These are phyloP conservation scores for Zosterops pallidus DNA, from an alignment of 2,113 vertebrate species.

Conservation along the genomic window DNA sequence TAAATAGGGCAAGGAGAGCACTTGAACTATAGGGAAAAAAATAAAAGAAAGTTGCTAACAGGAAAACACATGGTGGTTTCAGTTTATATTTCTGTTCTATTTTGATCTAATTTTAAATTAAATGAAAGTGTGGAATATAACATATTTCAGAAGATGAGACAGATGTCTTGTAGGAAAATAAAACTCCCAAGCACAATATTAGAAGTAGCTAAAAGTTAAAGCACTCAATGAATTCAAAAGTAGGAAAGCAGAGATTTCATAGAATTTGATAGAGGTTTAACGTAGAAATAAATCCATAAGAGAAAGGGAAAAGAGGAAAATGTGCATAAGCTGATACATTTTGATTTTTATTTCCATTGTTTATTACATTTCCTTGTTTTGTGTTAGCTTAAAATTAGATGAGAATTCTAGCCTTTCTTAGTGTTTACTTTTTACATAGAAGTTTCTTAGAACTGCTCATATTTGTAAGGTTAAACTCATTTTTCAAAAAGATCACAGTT, in stretches of 20 bases:
- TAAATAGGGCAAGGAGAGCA: neutral
- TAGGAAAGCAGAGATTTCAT: neutral
- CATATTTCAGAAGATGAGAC: neutral
- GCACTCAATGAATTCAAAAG: neutral
- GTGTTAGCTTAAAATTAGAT: neutral
- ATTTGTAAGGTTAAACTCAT: neutral
- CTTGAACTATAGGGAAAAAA: neutral
- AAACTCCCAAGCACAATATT: neutral
- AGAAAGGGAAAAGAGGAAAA: neutral
- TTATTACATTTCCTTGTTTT: neutral
- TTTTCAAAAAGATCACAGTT: neutral
- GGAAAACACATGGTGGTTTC: neutral
- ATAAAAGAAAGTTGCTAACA: neutral
- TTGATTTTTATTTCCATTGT: neutral
- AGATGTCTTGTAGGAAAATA: neutral
- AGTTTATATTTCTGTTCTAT: neutral
- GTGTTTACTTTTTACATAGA: neutral
- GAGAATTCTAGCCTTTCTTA: neutral
- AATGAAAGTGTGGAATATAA: neutral
- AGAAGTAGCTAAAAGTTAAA: neutral
- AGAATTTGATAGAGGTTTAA: neutral
- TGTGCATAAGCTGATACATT: neutral
- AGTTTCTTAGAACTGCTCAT: neutral
- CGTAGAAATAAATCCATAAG: neutral
- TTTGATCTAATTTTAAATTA: neutral